phyloP scores from a whole-genome alignment of 2,888 invertebrate species.

The Drosophila ochracea region DNA sequence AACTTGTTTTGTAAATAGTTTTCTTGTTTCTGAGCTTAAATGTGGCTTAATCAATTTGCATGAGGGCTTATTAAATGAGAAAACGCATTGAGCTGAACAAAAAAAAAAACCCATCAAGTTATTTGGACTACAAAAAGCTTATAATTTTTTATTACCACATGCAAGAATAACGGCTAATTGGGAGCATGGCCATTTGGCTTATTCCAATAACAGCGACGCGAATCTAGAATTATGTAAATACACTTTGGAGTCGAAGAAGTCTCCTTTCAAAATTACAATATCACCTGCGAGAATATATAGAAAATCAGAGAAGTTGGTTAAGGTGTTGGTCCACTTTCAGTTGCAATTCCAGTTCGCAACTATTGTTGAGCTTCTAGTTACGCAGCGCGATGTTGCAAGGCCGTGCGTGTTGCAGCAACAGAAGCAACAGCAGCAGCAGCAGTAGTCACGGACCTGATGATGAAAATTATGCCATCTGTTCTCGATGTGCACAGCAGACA shows the following conservation, averaged over 20 bases:
- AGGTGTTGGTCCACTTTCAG: neutral
- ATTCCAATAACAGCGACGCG: neutral
- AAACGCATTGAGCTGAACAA: neutral
- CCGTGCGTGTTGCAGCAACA: slow-evolving; percentile 31
- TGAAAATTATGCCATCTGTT: slow-evolving; percentile 67
- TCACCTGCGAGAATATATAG: neutral
- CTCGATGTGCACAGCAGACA: slow-evolving; percentile 26
- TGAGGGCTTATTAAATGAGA: neutral
- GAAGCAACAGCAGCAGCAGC: slow-evolving; percentile 3
- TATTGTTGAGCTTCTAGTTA: slow-evolving; percentile 11
- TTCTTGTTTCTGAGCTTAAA: neutral
- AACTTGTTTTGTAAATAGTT: slow-evolving; percentile 1
- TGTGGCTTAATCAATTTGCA: neutral
- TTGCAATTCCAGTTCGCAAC: slow-evolving; percentile 6
- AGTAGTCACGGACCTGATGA: slow-evolving; percentile 21
- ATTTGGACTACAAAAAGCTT: neutral
- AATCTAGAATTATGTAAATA: neutral
- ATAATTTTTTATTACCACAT: neutral
- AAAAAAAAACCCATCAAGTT: neutral
- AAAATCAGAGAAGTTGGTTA: neutral
- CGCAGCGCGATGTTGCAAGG: slow-evolving; percentile 27
- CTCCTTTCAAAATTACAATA: neutral
- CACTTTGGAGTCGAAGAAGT: neutral
- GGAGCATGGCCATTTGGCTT: neutral
- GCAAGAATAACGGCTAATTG: neutral